Conservation (phyloP, 2,888 invertebrate species). For the Congeria kusceri region DNA sequence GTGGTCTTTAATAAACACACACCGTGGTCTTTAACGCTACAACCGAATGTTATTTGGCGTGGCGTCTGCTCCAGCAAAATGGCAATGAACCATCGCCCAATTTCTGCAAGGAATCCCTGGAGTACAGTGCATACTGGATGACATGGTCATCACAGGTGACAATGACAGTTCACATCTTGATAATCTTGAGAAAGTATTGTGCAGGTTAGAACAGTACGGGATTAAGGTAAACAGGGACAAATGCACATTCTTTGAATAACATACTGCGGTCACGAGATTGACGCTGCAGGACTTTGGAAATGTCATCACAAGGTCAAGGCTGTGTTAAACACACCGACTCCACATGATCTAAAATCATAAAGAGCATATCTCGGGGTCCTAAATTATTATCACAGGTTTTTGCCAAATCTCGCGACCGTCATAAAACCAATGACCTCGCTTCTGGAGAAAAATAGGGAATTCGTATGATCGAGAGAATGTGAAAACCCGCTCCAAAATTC, state of each 20-base stretch:
- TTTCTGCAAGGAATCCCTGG: conserved; percentile 59
- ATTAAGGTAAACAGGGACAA: conserved; percentile 8
- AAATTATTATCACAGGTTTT: conserved; percentile 25
- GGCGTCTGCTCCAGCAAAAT: conserved; percentile 50
- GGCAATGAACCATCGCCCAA: conserved; percentile 67
- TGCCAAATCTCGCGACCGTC: conserved; percentile 19
- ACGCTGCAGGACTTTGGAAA: conserved; percentile 12
- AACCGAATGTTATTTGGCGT: conserved; percentile 52
- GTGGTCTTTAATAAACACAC: too few species aligned
- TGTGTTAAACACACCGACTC: conserved; percentile 20
- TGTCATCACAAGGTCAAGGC: conserved; percentile 17
- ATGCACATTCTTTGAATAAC: conserved; percentile 21
- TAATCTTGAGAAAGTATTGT: conserved; percentile 6
- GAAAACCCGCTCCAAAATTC: conserved; percentile 24
- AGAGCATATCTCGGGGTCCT: conserved; percentile 22
- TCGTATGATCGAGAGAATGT: conserved; percentile 13
- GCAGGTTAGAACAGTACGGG: conserved; percentile 11
- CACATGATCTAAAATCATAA: conserved; percentile 15
- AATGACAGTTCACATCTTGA: conserved; percentile 5
- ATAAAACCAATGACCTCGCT: conserved; percentile 23
- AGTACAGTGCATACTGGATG: conserved; percentile 16
- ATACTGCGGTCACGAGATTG: conserved; percentile 39
- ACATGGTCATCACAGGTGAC: too few species aligned
- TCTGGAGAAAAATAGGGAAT: conserved; percentile 21
- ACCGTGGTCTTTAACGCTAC: too few species aligned